These are phyloP conservation scores for Enteromius trimaculatus DNA, from an alignment of 2,797 vertebrate genomes.

Conservation along the genomic window DNA sequence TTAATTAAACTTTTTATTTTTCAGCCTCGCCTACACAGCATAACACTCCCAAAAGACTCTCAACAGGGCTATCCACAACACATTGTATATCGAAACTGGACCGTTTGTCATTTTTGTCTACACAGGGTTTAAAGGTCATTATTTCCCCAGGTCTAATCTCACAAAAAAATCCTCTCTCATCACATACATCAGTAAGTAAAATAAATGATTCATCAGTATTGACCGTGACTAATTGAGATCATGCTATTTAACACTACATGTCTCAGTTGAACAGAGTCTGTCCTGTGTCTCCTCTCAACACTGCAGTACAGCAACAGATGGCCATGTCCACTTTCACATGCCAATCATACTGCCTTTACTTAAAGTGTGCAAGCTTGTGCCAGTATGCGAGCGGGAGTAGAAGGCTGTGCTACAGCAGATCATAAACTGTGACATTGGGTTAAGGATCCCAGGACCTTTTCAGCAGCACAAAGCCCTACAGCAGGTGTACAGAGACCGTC, in stretches of 20 bases:
- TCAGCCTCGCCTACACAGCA: neutral
- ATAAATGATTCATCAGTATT: neutral
- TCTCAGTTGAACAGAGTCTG: neutral
- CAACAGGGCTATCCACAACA: neutral
- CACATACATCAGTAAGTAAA: neutral
- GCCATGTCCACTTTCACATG: slow-evolving; percentile 49
- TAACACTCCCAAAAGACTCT: neutral
- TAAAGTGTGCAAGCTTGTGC: slow-evolving; percentile 31
- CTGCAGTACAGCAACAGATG: slow-evolving; percentile 46
- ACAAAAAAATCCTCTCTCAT: neutral
- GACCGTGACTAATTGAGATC: neutral
- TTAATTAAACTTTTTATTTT: neutral
- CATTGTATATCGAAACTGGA: no score
- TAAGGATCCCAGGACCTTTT: slow-evolving; percentile 60
- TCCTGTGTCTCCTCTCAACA: slow-evolving; percentile 12
- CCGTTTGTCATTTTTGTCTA: neutral
- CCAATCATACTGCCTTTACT: slow-evolving; percentile 37
- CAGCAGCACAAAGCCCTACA: slow-evolving; percentile 54
- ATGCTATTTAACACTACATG: neutral
- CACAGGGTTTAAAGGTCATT: neutral
- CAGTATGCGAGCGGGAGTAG: slow-evolving; percentile 28
- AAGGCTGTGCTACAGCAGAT: slow-evolving; percentile 48
- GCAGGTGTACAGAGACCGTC: slow-evolving; percentile 62
- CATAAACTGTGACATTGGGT: slow-evolving; percentile 56
- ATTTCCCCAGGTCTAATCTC: neutral